Evolutionary conservation across 2,888 invertebrate species (phyloP), one percentile per base, ranked within the genome.

Genomic region (Amblyjoppa fuscipennis): DNA sequence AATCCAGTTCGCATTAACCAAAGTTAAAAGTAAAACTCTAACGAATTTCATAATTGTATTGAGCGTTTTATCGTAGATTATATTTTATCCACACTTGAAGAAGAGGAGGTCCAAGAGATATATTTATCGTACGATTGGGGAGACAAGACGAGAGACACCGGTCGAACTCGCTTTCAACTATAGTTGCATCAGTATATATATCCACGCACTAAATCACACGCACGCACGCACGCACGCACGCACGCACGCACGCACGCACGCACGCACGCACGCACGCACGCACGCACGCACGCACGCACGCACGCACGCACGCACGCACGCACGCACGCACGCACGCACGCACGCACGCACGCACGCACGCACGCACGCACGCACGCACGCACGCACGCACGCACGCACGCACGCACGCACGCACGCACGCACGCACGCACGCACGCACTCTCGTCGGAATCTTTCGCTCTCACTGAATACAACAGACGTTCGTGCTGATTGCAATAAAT

Each of bases 181-280:
- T 59, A 31, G 49, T 82, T 82, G 64, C 77, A 51, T 56, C 77
- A 77, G 77, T 53, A 71, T 13, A 53, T 51, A 74, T 28, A 69
- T 34, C 28, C 1, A 41, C 31, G 45, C 9, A 53, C 49, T n/a
- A n/a, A n/a, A n/a, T n/a, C n/a, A n/a, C 38, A 28, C 34, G 4
- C 4, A 34, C 2, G 34, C 34, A 34, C 34, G 20, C 20, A 20
- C 20, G 20, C 20, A 28, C 34, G 6, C 6, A 34, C 4, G 34
- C 20, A 20, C 34, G 6, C 34, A 34, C 34, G 34, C 34, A 34
- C 4, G 0, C 34, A 4, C 34, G 6, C 34, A 6, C 34, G 20
- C 20, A 28, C 34, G 6, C 6, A 34, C 4, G 34, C 20, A 20
- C 34, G 6, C 34, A 34, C 34, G 34, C 34, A 34, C 4, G 0